Conservation (phyloP, 2,888 invertebrate species). For the Rhimphoctona megacephalus region DNA sequence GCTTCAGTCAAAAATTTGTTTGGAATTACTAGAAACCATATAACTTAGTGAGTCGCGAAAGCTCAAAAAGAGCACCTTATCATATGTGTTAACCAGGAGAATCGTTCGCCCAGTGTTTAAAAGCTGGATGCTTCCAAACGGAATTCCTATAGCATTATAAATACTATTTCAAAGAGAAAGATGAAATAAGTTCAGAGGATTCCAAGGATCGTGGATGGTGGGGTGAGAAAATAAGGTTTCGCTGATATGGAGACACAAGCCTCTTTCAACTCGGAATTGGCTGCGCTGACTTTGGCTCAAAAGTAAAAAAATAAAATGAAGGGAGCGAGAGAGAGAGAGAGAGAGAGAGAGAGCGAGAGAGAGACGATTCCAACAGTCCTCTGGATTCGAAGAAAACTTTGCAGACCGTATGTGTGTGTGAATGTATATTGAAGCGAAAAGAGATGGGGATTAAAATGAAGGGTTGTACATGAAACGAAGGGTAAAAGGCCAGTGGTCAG, state of each 20-base stretch:
- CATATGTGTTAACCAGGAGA: background rate
- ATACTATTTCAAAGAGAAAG: slow-evolving; percentile 3
- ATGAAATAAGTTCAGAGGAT: slow-evolving; percentile 2
- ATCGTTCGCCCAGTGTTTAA: slow-evolving; percentile 14
- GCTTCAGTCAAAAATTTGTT: background rate
- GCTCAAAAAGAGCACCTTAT: too few species aligned
- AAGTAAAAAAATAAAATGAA: slow-evolving; percentile 2
- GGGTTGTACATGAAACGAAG: slow-evolving; percentile 34
- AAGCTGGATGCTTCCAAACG: slow-evolving; percentile 29
- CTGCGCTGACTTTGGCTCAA: slow-evolving; percentile 26
- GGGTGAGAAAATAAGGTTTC: slow-evolving; percentile 63
- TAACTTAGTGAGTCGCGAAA: too few species aligned
- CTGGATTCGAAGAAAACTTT: slow-evolving; percentile 40
- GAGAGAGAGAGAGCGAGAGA: background rate
- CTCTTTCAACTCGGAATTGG: slow-evolving; percentile 57
- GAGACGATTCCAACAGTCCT: slow-evolving; percentile 22
- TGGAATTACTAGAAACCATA: too few species aligned
- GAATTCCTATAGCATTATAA: slow-evolving; percentile 37
- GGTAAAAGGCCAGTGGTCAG: slow-evolving; percentile 28
- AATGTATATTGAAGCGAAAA: background rate
- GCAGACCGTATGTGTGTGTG: slow-evolving; percentile 27
- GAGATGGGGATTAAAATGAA: slow-evolving; percentile 46
- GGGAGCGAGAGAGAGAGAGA: background rate
- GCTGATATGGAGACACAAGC: slow-evolving; percentile 58
- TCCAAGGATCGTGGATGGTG: slow-evolving; percentile 25